phyloP scores from a whole-genome alignment of 2,797 vertebrate species.

The Cossypha polioptera region DNA sequence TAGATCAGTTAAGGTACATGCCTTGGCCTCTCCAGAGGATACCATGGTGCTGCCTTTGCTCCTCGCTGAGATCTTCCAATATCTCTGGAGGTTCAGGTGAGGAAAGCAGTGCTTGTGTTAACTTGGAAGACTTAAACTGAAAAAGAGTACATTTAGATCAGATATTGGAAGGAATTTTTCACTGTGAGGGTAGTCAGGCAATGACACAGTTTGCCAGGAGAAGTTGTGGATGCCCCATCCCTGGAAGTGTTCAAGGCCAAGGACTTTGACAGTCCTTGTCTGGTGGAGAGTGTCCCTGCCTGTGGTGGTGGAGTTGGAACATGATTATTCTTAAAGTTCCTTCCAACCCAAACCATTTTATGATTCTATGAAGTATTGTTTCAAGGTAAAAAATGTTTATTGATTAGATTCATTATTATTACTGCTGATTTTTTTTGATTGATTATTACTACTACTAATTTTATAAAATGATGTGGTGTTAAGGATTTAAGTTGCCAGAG shows the following conservation, averaged over 20 bases:
- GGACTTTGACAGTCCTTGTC: neutral
- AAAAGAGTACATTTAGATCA: neutral
- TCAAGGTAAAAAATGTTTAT: neutral
- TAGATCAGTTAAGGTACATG: neutral
- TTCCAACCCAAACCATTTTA: neutral
- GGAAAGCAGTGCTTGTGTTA: neutral
- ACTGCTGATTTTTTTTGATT: neutral
- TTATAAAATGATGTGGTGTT: neutral
- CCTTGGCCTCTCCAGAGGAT: neutral
- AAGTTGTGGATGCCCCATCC: neutral
- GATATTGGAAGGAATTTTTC: neutral
- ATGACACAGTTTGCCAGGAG: neutral
- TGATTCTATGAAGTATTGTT: neutral
- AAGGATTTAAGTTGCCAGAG: neutral
- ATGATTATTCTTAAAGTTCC: neutral
- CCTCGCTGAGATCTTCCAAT: neutral
- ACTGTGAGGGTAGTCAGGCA: neutral
- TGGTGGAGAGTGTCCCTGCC: neutral
- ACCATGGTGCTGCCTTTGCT: neutral
- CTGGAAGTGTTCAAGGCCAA: neutral
- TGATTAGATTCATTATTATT: neutral
- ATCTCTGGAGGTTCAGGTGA: neutral
- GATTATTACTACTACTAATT: neutral
- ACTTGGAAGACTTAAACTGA: neutral
- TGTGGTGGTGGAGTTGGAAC: neutral